Conservation (phyloP, 2,113 vertebrate genomes). For the Aphyosemion australe region DNA sequence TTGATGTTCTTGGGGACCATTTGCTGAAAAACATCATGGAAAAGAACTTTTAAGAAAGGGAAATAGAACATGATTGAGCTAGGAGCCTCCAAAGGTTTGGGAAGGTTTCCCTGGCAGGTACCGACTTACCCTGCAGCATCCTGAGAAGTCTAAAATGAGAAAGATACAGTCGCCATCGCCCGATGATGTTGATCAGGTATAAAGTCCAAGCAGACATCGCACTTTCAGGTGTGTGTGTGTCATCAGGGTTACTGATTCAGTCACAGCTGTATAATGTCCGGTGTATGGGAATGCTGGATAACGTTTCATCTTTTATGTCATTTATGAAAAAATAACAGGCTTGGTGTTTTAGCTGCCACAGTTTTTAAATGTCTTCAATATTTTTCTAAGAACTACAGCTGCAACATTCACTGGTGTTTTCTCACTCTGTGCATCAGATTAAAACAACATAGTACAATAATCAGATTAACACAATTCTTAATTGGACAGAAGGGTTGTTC, state of each 20-base stretch:
- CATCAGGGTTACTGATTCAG: conserved; percentile 6
- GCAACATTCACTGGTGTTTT: no score
- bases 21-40: conserved; percentile 47
- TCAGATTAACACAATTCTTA: no score
- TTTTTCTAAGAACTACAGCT: no score
- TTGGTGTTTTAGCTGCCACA: no score
- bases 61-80: not conserved
- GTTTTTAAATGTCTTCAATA: no score
- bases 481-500: no score
- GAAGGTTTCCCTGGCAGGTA: conserved; percentile 46
- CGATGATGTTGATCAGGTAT: no score
- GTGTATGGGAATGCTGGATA: no score
- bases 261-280: not conserved
- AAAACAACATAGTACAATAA: no score
- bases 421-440: no score
- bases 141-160: conserved; percentile 69
- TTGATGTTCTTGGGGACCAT: conserved; percentile 50
- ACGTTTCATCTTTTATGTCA: no score
- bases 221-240: conserved; percentile 21
- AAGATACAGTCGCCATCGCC: conserved; percentile 32
- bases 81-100: conserved; percentile 35
- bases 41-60: conserved; percentile 26
- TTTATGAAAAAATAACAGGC: no score
- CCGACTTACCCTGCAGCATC: conserved; percentile 75
- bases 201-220: conserved; percentile 13